These are phyloP conservation scores for Drosophila oshimai DNA, from an alignment of 1,140 invertebrate species.

Conservation along the genomic window DNA sequence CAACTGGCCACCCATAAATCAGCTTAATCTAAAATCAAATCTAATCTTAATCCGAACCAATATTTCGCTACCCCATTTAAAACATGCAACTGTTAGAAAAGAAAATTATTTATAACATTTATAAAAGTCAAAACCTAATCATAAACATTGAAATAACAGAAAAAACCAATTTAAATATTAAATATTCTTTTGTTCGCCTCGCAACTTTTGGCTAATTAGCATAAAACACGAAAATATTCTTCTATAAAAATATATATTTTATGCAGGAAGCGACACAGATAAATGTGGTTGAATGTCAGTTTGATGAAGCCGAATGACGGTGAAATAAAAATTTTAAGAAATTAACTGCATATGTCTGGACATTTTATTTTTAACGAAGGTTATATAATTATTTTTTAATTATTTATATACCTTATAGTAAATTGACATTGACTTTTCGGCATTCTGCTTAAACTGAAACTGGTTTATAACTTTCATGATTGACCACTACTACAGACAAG, in stretches of 20 bases:
- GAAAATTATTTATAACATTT: slow-evolving; percentile 21
- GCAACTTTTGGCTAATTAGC: slow-evolving; percentile 5
- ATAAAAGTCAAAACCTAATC: slow-evolving; percentile 29
- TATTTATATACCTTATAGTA: neutral
- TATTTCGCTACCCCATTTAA: slow-evolving; percentile 6
- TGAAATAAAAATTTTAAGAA: neutral
- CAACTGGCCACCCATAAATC: neutral
- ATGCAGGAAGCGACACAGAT: slow-evolving; percentile 26
- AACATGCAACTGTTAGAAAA: neutral
- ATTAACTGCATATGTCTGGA: neutral
- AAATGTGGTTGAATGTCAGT: neutral
- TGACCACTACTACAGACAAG: neutral
- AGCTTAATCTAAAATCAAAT: neutral
- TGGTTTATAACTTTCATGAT: slow-evolving; percentile 29
- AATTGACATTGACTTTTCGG: slow-evolving; percentile 51
- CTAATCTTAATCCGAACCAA: slow-evolving; percentile 10
- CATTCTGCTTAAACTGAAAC: slow-evolving; percentile 18
- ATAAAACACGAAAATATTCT: slow-evolving; percentile 33
- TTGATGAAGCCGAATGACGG: neutral
- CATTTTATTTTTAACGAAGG: neutral
- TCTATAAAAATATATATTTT: slow-evolving; percentile 11
- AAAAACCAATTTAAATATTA: slow-evolving; percentile 39
- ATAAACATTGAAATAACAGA: slow-evolving; percentile 15
- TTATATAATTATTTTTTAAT: neutral
- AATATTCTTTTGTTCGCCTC: slow-evolving; percentile 49